A percentile compares a stretch with the other conserved stretches of the same genome.
Evolutionary conservation across 2,113 vertebrate genomes (phyloP).

Genomic region (Saiga tatarica): DNA sequence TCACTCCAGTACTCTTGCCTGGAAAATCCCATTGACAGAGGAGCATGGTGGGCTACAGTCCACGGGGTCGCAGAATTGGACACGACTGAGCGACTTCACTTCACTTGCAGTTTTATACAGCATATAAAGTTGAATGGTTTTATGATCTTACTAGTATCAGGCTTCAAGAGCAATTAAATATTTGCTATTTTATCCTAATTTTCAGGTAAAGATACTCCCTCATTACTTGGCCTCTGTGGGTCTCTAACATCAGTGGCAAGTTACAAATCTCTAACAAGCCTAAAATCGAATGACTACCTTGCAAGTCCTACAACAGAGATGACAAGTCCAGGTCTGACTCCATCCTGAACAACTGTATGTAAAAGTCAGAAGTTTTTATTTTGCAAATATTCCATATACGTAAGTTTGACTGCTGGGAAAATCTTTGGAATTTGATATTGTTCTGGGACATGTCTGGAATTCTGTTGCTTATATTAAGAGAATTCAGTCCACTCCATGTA

Average conservation of each 20-base stretch:
- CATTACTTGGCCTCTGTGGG: slow-evolving; percentile 93
- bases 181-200: not conserved
- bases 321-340: slow-evolving; percentile 93
- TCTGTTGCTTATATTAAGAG: not conserved
- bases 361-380: slow-evolving; percentile 60
- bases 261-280: slow-evolving; percentile 95
- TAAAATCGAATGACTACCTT: slow-evolving; percentile 96
- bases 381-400: slow-evolving; percentile 69
- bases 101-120: not conserved
- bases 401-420: slow-evolving; percentile 72
- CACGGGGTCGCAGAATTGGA: too few species aligned
- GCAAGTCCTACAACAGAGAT: slow-evolving; percentile 93
- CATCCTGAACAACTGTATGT: slow-evolving; percentile 83
- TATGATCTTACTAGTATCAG: not conserved
- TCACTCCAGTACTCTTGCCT: too few species aligned
- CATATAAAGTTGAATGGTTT: not conserved
- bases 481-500: slow-evolving; percentile 25
- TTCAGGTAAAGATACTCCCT: slow-evolving; percentile 94
- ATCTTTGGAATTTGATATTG: slow-evolving; percentile 66
- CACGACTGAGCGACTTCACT: too few species aligned
- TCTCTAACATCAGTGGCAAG: slow-evolving; percentile 95
- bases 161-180: not conserved
- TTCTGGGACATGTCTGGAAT: slow-evolving; percentile 36
- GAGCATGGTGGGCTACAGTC: too few species aligned
- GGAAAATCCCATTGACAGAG: too few species aligned